Conservation (phyloP, 2,113 vertebrate species). For the Junco hyemalis region DNA sequence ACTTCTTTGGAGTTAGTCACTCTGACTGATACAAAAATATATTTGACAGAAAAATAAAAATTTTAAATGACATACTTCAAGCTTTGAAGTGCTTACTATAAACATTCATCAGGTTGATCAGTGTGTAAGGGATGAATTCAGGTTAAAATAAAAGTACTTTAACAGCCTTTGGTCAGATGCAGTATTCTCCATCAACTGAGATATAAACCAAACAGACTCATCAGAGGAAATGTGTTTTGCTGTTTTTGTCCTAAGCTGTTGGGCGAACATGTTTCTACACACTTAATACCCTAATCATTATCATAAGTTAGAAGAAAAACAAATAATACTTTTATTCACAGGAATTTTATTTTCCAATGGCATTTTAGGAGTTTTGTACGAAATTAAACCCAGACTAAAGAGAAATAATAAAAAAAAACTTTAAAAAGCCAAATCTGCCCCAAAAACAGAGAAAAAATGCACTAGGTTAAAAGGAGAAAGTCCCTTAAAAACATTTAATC, state of each 20-base stretch:
- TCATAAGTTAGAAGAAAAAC: not conserved
- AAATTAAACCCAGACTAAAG: not conserved
- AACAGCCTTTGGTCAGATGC: not conserved
- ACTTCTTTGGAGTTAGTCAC: not conserved
- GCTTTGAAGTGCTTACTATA: not conserved
- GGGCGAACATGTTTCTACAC: not conserved
- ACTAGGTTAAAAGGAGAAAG: not conserved
- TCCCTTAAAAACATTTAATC: not conserved
- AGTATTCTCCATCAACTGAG: not conserved
- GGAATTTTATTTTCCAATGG: not conserved
- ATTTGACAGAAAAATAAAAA: constrained; percentile 7
- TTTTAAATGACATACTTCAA: not conserved
- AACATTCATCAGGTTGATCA: not conserved
- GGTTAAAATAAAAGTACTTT: not conserved
- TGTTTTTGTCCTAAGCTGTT: not conserved
- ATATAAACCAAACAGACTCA: not conserved
- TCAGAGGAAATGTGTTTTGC: not conserved
- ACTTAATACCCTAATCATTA: not conserved
- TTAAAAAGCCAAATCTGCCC: too few relatives aligned
- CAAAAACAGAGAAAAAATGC: not conserved
- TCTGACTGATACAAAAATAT: not conserved
- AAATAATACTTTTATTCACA: not conserved
- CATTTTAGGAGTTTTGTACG: not conserved
- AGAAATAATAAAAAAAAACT: not conserved
- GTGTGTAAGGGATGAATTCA: not conserved